These are phyloP conservation scores for Sandelia bainsii DNA, from an alignment of 2,797 vertebrate species.

Conservation along the genomic window DNA sequence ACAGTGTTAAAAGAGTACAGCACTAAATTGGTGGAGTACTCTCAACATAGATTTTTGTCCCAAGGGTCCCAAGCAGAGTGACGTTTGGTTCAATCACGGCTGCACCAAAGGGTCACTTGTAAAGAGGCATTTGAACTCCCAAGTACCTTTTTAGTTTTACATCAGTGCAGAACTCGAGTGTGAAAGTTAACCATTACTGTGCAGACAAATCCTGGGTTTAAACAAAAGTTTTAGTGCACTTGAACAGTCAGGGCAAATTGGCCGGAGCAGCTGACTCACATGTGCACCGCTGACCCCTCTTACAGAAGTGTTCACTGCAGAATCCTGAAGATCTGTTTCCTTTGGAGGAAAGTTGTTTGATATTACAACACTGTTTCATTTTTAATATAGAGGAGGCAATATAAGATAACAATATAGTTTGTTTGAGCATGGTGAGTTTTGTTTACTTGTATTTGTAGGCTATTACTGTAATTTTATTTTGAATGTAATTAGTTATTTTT, in stretches of 20 bases:
- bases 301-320: not conserved
- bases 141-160: not conserved
- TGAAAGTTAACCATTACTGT: not conserved
- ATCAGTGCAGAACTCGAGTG: not conserved
- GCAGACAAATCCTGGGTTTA: not conserved
- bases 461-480: conserved; percentile 8
- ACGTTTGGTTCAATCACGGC: not conserved
- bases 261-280: not conserved
- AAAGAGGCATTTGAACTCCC: not conserved
- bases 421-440: not conserved
- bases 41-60: not conserved
- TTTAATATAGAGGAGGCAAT: no score
- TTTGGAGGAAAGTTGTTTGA: not conserved
- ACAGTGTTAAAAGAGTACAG: no score
- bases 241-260: not conserved
- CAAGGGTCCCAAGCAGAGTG: no score
- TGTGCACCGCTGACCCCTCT: not conserved
- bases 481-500: conserved; percentile 7
- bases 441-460: not conserved
- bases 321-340: not conserved
- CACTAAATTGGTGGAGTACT: no score
- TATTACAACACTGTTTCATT: not conserved
- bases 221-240: not conserved
- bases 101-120: not conserved
- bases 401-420: no score